These are phyloP conservation scores for chimpanzee (Pan troglodytes) DNA, from an alignment of 2,113 vertebrate genomes.

Conservation along the genomic window NHGRI_mPanTro3-v2.1_pri NC_072401.2:12541501-12542000, in stretches of 20 bases:
- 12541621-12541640: not conserved
- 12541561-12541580: not conserved
- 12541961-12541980: not conserved
- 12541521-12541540: accelerated
- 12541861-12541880: not conserved
- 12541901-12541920: not conserved
- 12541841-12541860: not conserved
- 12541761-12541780: not conserved
- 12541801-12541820: not conserved
- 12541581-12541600: not conserved
- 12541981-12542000: not conserved
- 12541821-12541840: not conserved
- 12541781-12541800: accelerated
- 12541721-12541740: not conserved
- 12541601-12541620: not conserved
- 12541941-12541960: not conserved
- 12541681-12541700: not conserved
- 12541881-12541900: not conserved
- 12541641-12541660: not conserved
- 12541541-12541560: not conserved
- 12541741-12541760: accelerated
- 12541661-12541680: not conserved
- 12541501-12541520: not conserved
- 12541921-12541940: not conserved
- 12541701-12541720: not conserved